phyloP scores from a whole-genome alignment of 2,113 vertebrate species.

The Oophaga pumilio region DNA sequence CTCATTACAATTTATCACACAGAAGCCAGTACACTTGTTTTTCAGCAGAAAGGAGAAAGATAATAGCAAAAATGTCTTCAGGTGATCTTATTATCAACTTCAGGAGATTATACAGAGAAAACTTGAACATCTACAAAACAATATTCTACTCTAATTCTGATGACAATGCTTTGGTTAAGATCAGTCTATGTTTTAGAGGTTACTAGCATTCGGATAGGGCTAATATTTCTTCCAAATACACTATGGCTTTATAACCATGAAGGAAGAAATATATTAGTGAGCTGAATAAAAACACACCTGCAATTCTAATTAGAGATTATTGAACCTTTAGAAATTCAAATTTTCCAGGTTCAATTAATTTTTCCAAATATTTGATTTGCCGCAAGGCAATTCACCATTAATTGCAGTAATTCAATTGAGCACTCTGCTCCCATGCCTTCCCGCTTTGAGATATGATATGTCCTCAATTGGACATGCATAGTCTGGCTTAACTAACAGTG shows the following conservation, averaged over 20 bases:
- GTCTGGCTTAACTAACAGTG: too few species aligned
- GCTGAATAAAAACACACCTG: not conserved
- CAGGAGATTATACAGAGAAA: slow-evolving; percentile 1
- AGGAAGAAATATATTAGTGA: not conserved
- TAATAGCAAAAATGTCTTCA: slow-evolving; percentile 12
- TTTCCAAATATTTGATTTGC: too few species aligned
- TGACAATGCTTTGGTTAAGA: not conserved
- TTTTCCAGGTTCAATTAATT: too few species aligned
- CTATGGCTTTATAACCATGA: not conserved
- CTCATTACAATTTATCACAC: not conserved
- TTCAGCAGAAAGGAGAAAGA: not conserved
- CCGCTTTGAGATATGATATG: too few species aligned
- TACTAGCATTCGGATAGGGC: not conserved
- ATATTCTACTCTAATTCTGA: not conserved
- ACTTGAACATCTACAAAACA: not conserved
- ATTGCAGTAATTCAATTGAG: too few species aligned
- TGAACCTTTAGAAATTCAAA: too few species aligned
- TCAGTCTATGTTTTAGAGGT: not conserved
- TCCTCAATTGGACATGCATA: too few species aligned
- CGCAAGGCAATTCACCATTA: too few species aligned
- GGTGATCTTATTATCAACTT: not conserved
- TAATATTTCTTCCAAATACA: not conserved
- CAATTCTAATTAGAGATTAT: too few species aligned
- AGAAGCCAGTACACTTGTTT: slow-evolving; percentile 2
- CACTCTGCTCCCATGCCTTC: too few species aligned